Evolutionary conservation across 2,797 vertebrate genomes (phyloP).

Genomic region (Coendou prehensilis): DNA sequence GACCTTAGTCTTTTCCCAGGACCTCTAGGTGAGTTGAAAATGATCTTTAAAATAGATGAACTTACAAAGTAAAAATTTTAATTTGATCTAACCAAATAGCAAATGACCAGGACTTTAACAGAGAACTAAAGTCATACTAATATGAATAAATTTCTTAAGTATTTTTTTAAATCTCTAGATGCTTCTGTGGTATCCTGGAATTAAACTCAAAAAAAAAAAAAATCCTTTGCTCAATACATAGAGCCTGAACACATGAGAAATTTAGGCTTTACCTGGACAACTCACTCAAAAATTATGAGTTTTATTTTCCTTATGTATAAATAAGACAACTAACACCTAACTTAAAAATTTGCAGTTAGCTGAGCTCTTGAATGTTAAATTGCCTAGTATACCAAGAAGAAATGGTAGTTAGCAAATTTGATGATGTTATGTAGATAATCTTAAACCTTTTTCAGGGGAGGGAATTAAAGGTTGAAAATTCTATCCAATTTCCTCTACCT

Average conservation of each 20-base stretch:
- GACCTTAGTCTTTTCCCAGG: background rate
- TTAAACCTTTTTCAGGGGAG: background rate
- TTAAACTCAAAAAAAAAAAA: background rate
- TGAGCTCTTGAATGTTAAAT: background rate
- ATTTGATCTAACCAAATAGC: background rate
- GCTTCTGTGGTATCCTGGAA: background rate
- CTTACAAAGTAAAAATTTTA: background rate
- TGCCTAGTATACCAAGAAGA: background rate
- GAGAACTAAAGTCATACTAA: background rate
- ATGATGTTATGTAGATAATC: background rate
- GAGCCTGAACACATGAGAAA: background rate
- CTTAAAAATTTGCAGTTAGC: background rate
- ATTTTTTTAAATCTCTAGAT: background rate
- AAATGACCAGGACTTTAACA: background rate
- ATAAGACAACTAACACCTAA: background rate
- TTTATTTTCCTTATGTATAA: background rate
- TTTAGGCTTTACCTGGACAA: background rate
- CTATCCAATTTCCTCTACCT: background rate
- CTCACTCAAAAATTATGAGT: background rate
- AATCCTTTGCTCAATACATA: background rate
- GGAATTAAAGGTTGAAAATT: conserved; percentile 28
- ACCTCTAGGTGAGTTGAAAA: background rate
- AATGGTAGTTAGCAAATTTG: background rate
- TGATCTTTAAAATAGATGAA: background rate
- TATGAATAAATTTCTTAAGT: background rate